phyloP scores from a whole-genome alignment of 2,888 invertebrate genomes.

The Limnephilus lunatus region DNA sequence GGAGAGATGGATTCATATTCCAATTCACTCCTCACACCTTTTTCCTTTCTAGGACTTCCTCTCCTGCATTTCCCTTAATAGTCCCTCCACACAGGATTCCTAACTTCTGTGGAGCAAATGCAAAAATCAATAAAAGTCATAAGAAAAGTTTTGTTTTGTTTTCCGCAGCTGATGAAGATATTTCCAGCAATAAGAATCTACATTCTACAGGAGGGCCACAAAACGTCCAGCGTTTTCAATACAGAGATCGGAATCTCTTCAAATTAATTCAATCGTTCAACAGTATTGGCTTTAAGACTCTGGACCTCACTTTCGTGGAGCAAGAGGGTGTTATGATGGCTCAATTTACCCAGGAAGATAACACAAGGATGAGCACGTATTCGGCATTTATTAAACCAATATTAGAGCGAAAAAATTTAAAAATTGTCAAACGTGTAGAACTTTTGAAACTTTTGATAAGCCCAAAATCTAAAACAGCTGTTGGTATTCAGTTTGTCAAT shows the following conservation, averaged over 20 bases:
- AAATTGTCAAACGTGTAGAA: conserved; percentile 72
- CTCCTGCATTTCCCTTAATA: no score
- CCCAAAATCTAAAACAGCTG: conserved; percentile 72
- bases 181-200: conserved; percentile 74
- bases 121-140: no score
- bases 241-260: conserved; percentile 73
- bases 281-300: conserved; percentile 73
- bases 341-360: conserved; percentile 73
- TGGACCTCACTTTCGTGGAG: conserved; percentile 74
- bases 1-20: no score
- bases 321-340: conserved; percentile 74
- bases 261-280: conserved; percentile 72
- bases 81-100: no score
- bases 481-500: conserved; percentile 73
- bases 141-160: background rate
- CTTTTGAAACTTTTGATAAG: conserved; percentile 74
- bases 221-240: conserved; percentile 74
- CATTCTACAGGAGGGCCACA: conserved; percentile 75
- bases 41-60: no score
- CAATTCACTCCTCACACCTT: no score
- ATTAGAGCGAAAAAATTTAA: conserved; percentile 73
- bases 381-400: conserved; percentile 74
- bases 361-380: conserved; percentile 74
- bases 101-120: no score
- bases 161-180: conserved; percentile 75